phyloP scores from a whole-genome alignment of 2,797 vertebrate species.

The Sebastes umbrosus region DNA sequence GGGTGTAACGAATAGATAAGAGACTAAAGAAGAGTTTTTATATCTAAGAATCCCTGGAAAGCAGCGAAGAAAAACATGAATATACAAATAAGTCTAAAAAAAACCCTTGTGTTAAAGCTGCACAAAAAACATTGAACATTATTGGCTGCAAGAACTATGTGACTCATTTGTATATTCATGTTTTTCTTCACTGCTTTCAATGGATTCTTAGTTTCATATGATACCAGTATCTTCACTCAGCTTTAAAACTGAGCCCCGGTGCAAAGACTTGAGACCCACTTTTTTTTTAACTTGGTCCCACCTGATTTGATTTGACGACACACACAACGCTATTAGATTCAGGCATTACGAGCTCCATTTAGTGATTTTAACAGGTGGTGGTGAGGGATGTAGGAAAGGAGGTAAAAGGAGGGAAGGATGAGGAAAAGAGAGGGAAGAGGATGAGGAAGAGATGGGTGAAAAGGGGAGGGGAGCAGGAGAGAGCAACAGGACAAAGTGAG shows the following conservation, averaged over 20 bases:
- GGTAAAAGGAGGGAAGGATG: not conserved
- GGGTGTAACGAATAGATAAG: not conserved
- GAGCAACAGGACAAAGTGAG: slow-evolving; percentile 5
- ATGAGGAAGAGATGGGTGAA: not conserved
- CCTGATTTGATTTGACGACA: not conserved
- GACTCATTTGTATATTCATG: too few relatives aligned
- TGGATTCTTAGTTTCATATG: too few relatives aligned
- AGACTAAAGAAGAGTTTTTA: not conserved
- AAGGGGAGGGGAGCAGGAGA: not conserved
- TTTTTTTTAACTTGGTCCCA: too few relatives aligned
- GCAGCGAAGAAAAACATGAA: not conserved
- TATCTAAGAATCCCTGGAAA: not conserved
- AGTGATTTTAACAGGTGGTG: not conserved
- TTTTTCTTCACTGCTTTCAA: too few relatives aligned
- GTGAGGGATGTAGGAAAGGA: not conserved
- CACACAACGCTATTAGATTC: not conserved
- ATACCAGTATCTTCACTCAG: too few relatives aligned
- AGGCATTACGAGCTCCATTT: not conserved
- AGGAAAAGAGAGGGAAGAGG: not conserved
- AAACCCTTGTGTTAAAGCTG: not conserved
- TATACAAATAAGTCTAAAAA: not conserved
- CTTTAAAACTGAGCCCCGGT: too few relatives aligned
- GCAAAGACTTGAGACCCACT: too few relatives aligned
- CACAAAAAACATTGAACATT: not conserved
- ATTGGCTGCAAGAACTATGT: not conserved